phyloP scores from a whole-genome alignment of 2,888 invertebrate species.

The Thelaira solivaga region DNA sequence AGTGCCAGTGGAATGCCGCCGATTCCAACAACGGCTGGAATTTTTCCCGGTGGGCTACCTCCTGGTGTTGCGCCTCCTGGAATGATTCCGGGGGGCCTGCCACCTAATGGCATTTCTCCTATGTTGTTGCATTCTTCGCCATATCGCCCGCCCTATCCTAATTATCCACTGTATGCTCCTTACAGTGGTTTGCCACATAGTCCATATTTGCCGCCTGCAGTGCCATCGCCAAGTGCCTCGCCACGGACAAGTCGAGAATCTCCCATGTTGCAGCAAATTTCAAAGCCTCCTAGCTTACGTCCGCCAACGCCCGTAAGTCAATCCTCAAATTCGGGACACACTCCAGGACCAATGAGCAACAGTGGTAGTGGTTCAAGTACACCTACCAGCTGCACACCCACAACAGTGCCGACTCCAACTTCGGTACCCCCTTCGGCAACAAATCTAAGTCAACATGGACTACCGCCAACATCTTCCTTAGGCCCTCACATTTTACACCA shows the following conservation, averaged over 20 bases:
- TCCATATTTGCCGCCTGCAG: conserved; percentile 82
- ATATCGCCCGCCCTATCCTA: conserved; percentile 76
- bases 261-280: conserved; percentile 66
- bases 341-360: conserved; percentile 25
- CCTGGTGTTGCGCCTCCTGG: conserved; percentile 68
- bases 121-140: conserved; percentile 74
- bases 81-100: conserved; percentile 69
- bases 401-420: conserved; percentile 60
- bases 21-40: conserved; percentile 77
- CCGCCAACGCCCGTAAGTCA: conserved; percentile 62
- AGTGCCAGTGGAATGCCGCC: conserved; percentile 61
- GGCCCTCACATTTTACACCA: conserved; percentile 63
- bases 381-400: conserved; percentile 53
- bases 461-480: conserved; percentile 47
- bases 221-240: conserved; percentile 80
- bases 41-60: conserved; percentile 60
- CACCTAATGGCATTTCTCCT: conserved; percentile 68
- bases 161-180: conserved; percentile 84
- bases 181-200: conserved; percentile 87
- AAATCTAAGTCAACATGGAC: conserved; percentile 61
- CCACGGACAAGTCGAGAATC: conserved; percentile 69
- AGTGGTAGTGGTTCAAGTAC: conserved; percentile 63
- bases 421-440: conserved; percentile 63
- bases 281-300: conserved; percentile 47
- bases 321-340: conserved; percentile 61